phyloP scores from a whole-genome alignment of 2,797 vertebrate genomes.

The Amphiprion clarkii region DNA sequence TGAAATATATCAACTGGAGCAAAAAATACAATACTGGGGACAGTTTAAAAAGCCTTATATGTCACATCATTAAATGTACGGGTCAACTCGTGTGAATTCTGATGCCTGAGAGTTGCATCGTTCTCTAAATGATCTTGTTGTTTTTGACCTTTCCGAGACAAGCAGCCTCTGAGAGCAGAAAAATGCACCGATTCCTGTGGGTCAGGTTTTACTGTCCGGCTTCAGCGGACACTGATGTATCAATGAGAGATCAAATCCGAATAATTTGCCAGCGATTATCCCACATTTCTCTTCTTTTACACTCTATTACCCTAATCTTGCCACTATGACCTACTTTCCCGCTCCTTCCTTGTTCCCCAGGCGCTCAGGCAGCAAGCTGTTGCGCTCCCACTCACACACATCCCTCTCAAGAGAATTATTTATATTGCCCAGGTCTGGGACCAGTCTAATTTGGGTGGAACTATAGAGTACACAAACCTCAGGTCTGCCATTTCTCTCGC shows the following conservation, averaged over 20 bases:
- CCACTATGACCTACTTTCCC: constrained; percentile 74
- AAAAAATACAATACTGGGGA: not conserved
- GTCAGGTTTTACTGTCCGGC: not conserved
- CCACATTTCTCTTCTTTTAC: constrained; percentile 47
- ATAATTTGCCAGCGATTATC: constrained; percentile 49
- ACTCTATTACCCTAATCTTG: constrained; percentile 63
- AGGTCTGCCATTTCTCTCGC: constrained; percentile 71
- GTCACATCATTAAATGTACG: not conserved
- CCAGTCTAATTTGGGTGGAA: constrained; percentile 77
- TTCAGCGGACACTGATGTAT: constrained; percentile 1
- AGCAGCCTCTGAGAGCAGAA: too few species aligned
- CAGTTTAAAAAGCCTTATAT: not conserved
- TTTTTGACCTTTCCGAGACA: constrained; percentile 46
- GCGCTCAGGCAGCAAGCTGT: constrained; percentile 50
- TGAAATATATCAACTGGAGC: not conserved
- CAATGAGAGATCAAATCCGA: constrained; percentile 33
- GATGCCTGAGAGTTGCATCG: not conserved
- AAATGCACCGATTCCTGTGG: not conserved
- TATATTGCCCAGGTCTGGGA: constrained; percentile 78
- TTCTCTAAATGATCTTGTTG: constrained; percentile 25
- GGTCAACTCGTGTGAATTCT: not conserved
- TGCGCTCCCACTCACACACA: constrained; percentile 59
- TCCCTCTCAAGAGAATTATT: constrained; percentile 81
- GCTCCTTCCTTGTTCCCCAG: constrained; percentile 40
- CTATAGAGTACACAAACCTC: constrained; percentile 76